phyloP scores from a whole-genome alignment of 2,888 invertebrate species.

The Agrochola macilenta region DNA sequence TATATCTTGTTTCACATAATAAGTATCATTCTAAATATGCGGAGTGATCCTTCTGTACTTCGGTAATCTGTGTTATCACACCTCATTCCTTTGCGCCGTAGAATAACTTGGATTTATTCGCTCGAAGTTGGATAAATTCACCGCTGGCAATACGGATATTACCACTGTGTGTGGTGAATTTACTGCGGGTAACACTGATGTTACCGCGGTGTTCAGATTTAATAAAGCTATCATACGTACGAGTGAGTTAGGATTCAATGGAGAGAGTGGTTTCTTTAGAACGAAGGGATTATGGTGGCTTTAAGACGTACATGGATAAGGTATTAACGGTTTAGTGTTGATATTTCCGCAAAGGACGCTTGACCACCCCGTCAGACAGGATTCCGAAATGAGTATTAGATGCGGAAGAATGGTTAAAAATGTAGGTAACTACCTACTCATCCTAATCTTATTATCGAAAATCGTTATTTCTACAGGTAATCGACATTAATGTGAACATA shows the following conservation, averaged over 20 bases:
- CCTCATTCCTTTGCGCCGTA: slow-evolving; percentile 54
- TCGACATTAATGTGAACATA: neutral
- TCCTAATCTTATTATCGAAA: neutral
- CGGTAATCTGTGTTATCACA: slow-evolving; percentile 9
- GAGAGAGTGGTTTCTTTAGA: slow-evolving; percentile 25
- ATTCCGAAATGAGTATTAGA: neutral
- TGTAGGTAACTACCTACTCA: neutral
- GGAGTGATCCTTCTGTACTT: slow-evolving; percentile 11
- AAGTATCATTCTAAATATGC: neutral
- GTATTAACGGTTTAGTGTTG: slow-evolving; percentile 15
- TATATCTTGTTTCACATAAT: neutral
- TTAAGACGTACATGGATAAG: slow-evolving; percentile 12
- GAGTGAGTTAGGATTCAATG: slow-evolving; percentile 41
- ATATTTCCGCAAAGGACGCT: neutral
- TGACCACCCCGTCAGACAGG: neutral
- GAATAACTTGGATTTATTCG: slow-evolving; percentile 57
- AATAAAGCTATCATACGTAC: slow-evolving; percentile 50
- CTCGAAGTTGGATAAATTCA: slow-evolving; percentile 55
- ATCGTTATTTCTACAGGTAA: neutral
- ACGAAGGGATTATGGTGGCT: slow-evolving; percentile 25
- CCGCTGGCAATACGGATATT: slow-evolving; percentile 56
- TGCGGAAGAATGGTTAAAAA: neutral
- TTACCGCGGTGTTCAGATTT: slow-evolving; percentile 43
- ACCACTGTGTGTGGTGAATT: slow-evolving; percentile 57
- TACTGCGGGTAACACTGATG: slow-evolving; percentile 41